Base-by-base conservation (phyloP, 2,113 vertebrate genomes). In the Macquaria ambigua region DNA sequence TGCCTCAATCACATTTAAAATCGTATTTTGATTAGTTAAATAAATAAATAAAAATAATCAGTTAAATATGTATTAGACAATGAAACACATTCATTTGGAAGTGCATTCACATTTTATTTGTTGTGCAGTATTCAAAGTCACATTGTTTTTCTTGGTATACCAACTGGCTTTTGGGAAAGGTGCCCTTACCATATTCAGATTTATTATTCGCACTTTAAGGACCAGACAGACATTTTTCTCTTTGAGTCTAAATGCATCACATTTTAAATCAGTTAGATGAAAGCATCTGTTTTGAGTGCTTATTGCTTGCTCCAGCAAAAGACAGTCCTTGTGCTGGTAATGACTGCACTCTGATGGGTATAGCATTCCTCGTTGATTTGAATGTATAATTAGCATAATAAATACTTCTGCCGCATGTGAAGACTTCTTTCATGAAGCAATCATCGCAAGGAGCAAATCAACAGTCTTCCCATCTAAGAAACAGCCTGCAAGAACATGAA, bases 311-410 rank as follows among this genome's bases (percentile, higher is more conserved):
- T 92, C 84, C 88, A 78, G 88, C 80, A 77, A 91, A 81, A 92
- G 84, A 83, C 83, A 46, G 89, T 92, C 86, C 83, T 90, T 73
- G 85, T 83, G 88, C 81, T 63, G 75, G 81, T 92, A 93, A 94
- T 92, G 90, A 92, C 87, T 79, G 89, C 86, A 74, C 92, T 93
- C 89, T 85, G 82, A 83, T 69, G 91, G 74, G 83, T 81, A 79
- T 81, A 86, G 87, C 79, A 16, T 80, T 82, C 84, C 87, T 90
- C 72, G 58, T 92, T 95, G 93, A 94, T 93, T 93, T 93, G 87
- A 92, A 94, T 90, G 86, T 90, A 90, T 94, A 93, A 94, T 95
- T 94, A 95, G 90, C 94, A 94, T 94, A 93, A 94, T 93, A 93
- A 94, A 95, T 94, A 91, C 92, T 90, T 88, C 74, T 92, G 84